Evolutionary conservation across 2,888 invertebrate species (phyloP), one percentile per base, ranked within the genome.

Genomic region (Cistogaster globosa): DNA sequence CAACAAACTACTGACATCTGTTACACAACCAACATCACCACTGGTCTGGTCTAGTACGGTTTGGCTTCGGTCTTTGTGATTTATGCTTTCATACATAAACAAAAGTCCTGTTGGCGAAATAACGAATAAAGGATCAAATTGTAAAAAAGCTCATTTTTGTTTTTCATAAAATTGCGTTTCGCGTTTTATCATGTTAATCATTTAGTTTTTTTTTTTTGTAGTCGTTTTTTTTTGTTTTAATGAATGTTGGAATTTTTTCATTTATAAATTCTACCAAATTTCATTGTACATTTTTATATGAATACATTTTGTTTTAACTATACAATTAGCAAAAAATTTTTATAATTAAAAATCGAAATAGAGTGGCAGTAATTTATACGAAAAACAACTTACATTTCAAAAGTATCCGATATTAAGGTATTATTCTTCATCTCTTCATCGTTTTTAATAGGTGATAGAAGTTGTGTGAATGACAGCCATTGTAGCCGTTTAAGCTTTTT

Each of bases 161-260:
- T 63, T 63, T 12, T n/a, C 53, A 26, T 38, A 38, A 53, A 53
- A 63, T 63, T 74, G 62, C 26, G 42, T 74, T 63, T 62, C n/a
- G 8, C n/a, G 12, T 38, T 74, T n/a, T 55, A 22, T 32, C 22
- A n/a, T 32, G 51, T 42, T 80, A 80, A 80, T 80, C 80, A 80
- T 74, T 58, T 65, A 80, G 18, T 79, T 60, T 22, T 26, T 45
- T 72, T 67, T 63, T 53, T 74, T 12, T 42, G 11, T 42, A n/a
- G n/a, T n/a, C 2, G 1, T 12, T 42, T 1, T 42, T 12, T 11
- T 11, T 42, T 42, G 12, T 32, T 65, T 48, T 26, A 26, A 62
- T 36, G 51, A 51, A 32, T 51, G 18, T 36, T 6, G 6, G 4
- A 26, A 26, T 26, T 26, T n/a, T 26, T 2, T n/a, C n/a, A n/a